These are phyloP conservation scores for Camponotus pennsylvanicus DNA, from an alignment of 1,140 invertebrate species.

Conservation along the genomic window DNA sequence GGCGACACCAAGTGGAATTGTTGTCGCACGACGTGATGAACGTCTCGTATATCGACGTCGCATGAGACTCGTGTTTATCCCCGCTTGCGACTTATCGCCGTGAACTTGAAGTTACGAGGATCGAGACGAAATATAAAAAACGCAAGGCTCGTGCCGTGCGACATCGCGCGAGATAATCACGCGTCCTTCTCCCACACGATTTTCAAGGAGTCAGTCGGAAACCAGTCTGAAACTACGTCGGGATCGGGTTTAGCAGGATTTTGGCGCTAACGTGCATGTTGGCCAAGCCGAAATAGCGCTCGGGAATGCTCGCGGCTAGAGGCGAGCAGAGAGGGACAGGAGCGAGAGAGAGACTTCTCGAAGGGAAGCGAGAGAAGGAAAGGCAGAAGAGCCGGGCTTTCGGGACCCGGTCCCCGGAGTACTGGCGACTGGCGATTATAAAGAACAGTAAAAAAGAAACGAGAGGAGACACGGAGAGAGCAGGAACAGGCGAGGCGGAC, in stretches of 20 bases:
- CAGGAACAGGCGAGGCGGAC: constrained; percentile 41
- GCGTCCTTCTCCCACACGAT: constrained; percentile 47
- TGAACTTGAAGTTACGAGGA: not conserved
- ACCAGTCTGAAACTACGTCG: constrained; percentile 40
- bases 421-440: constrained; percentile 85
- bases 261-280: constrained; percentile 66
- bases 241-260: constrained; percentile 72
- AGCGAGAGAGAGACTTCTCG: not conserved
- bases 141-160: constrained; percentile 44
- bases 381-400: constrained; percentile 68
- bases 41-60: not conserved
- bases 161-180: constrained; percentile 43
- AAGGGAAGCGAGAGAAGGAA: not conserved
- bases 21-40: not conserved
- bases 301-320: constrained; percentile 83
- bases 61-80: constrained; percentile 5
- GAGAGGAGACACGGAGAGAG: constrained; percentile 72
- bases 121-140: constrained; percentile 45
- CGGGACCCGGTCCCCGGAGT: constrained; percentile 78
- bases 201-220: constrained; percentile 23
- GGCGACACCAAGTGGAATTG: constrained; percentile 6
- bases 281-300: constrained; percentile 75
- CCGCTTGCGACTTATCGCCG: constrained; percentile 30
- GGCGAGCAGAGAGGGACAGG: constrained; percentile 61
- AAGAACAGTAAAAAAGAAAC: constrained; percentile 85